Percentiles rank a stretch among this genome's conserved stretches.
phyloP scores from a whole-genome alignment of 2,888 invertebrate genomes.

The Thalpophila matura region DNA sequence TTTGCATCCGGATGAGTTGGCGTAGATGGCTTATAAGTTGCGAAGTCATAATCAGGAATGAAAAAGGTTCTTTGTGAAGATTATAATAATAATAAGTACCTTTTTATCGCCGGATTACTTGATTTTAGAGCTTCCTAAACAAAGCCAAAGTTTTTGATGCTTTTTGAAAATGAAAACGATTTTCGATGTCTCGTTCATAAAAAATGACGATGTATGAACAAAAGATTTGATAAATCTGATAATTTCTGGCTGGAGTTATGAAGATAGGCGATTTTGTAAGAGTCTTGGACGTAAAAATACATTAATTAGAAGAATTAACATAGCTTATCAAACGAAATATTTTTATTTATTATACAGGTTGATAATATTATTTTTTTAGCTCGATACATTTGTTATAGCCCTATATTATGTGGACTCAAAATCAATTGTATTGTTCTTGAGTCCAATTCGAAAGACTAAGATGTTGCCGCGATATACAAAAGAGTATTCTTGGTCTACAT shows the following conservation, averaged over 20 bases:
- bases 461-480: slow-evolving; percentile 22
- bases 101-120: background rate
- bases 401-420: slow-evolving; percentile 14
- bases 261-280: background rate
- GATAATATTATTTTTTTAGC: slow-evolving; percentile 56
- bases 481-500: background rate
- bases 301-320: slow-evolving; percentile 52
- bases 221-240: slow-evolving; percentile 14
- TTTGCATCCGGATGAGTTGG: too few relatives aligned
- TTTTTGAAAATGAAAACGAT: too few relatives aligned
- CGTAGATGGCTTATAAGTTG: too few relatives aligned
- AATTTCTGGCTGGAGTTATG: background rate
- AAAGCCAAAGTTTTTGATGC: slow-evolving; percentile 35
- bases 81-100: too few relatives aligned
- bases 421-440: slow-evolving; percentile 29
- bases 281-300: slow-evolving; percentile 40
- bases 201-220: too few relatives aligned
- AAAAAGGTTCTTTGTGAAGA: too few relatives aligned
- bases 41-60: background rate
- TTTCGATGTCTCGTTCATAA: too few relatives aligned
- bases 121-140: slow-evolving; percentile 30
- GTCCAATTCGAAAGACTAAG: slow-evolving; percentile 12
- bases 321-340: slow-evolving; percentile 52
- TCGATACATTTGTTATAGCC: slow-evolving; percentile 30
- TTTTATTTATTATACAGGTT: slow-evolving; percentile 62